Evolutionary conservation across 2,888 invertebrate species (phyloP).

Genomic region (Andrena flavipes): DNA sequence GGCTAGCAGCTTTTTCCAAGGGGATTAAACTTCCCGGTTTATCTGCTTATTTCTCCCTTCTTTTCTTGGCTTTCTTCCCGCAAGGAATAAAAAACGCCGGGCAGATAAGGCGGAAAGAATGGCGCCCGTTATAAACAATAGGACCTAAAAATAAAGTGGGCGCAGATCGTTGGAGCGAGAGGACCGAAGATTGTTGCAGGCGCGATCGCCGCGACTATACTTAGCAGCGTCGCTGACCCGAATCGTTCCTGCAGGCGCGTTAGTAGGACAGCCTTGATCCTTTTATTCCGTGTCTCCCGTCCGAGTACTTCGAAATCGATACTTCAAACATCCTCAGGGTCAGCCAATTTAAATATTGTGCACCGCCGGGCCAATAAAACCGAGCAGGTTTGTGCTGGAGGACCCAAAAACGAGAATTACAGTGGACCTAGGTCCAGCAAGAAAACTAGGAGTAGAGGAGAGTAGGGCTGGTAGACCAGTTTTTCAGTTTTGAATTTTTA

Average conservation of each 20-base stretch:
- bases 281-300: slow-evolving; percentile 53
- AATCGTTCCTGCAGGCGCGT: slow-evolving; percentile 46
- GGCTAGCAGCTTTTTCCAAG: too few relatives aligned
- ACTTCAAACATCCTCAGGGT: slow-evolving; percentile 28
- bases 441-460: too few relatives aligned
- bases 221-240: slow-evolving; percentile 55
- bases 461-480: too few relatives aligned
- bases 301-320: slow-evolving; percentile 56
- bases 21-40: too few relatives aligned
- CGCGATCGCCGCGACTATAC: slow-evolving; percentile 15
- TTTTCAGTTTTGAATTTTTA: too few relatives aligned
- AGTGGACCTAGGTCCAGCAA: not conserved
- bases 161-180: not conserved
- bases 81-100: not conserved
- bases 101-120: not conserved
- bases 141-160: not conserved
- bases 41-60: too few relatives aligned
- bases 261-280: slow-evolving; percentile 60
- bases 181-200: slow-evolving; percentile 12
- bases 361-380: not conserved
- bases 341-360: slow-evolving; percentile 24
- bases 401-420: not conserved
- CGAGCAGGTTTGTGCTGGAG: not conserved
- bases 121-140: not conserved
- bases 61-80: not conserved